Evolutionary conservation across 1,140 invertebrate species (phyloP).

Genomic region (Daktulosphaira vitifoliae): DNA sequence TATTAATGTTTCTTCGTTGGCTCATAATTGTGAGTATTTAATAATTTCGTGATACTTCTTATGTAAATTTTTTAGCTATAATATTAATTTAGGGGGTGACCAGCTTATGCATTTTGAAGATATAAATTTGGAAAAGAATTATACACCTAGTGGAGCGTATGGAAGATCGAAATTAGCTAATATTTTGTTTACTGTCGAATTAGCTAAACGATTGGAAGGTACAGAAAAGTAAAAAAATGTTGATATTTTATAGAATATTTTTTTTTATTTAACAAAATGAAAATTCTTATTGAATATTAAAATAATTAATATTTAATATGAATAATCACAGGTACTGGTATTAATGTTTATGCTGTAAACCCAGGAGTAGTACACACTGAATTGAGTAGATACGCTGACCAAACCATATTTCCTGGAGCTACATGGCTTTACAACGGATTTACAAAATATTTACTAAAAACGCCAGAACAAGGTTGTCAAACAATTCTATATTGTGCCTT

Average conservation of each 20-base stretch:
- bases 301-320: no score
- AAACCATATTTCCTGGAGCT: conserved; percentile 47
- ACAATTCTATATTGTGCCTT: conserved; percentile 70
- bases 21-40: conserved; percentile 44
- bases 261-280: neutral
- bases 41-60: no score
- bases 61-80: no score
- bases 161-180: conserved; percentile 66
- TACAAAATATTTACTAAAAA: conserved; percentile 50
- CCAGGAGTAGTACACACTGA: conserved; percentile 67
- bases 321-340: conserved; percentile 49
- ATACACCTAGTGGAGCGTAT: conserved; percentile 60
- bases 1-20: conserved; percentile 58
- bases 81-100: conserved; percentile 14
- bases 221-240: no score
- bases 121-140: conserved; percentile 45
- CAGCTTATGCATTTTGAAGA: conserved; percentile 39
- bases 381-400: conserved; percentile 58
- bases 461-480: conserved; percentile 61
- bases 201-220: conserved; percentile 52
- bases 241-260: no score
- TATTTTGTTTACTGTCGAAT: conserved; percentile 58
- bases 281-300: no score
- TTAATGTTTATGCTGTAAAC: conserved; percentile 61
- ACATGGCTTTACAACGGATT: conserved; percentile 48